Evolutionary conservation across 2,888 invertebrate species (phyloP), one percentile per base, ranked within the genome.

Genomic region (Mycalesis mineus): DNA sequence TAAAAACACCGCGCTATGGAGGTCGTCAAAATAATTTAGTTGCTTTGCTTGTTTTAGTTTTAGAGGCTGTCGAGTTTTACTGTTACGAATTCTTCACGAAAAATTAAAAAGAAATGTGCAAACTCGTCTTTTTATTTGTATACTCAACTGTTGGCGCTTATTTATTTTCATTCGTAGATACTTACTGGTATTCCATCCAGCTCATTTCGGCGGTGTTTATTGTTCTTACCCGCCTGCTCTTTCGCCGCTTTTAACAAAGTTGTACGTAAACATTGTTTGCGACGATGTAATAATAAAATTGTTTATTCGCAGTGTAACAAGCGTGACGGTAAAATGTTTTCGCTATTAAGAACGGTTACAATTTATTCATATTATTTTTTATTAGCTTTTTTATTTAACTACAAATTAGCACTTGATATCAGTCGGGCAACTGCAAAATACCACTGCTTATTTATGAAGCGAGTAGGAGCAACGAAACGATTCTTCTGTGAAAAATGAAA

Each of bases 201-300:
- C 28, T 50, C 50, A 29, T 51, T 40, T 40, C 29, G 7, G 28
- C 29, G 41, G 14, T 37, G 50, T 57, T 60, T 60, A 37, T 57
- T 54, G 44, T 41, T 37, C 47, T 15, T 37, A 44, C 31, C 36
- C 22, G 41, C 50, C 53, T 45, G 56, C 31, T 15, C 13, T 53
- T 53, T 57, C 51, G 41, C 31, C 36, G 33, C 53, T 56, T 41
- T 41, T 41, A n/a, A 56, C 39, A 53, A 53, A 39, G 56, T 53
- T 42, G 14, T 37, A 22, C 22, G 37, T 42, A 55, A 37, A 55
- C 48, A 40, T 22, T 39, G 51, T 55, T 37, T 36, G 40, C 11
- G 42, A 53, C 36, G 33, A 7, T 48, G n/a, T 41, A n/a, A 47
- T 31, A 47, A 17, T 40, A 49, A 49, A 48, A 33, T 28, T 33